These are phyloP conservation scores for Cygnus olor DNA, from an alignment of 2,797 vertebrate genomes.

Conservation along the genomic window DNA sequence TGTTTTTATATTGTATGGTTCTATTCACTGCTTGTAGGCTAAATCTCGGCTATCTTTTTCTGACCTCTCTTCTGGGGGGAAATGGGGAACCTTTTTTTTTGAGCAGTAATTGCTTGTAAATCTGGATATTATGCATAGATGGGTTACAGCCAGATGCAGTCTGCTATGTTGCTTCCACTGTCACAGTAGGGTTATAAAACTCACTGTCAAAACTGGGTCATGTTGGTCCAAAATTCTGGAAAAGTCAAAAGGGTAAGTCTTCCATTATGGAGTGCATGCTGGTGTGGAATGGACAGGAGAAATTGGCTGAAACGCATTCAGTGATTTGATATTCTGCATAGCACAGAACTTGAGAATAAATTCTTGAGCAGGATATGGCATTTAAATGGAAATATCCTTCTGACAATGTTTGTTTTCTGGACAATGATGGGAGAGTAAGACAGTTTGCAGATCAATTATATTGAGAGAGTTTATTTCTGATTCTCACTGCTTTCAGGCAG, in stretches of 20 bases:
- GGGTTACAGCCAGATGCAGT: not conserved
- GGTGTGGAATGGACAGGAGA: not conserved
- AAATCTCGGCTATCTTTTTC: not conserved
- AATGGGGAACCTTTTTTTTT: not conserved
- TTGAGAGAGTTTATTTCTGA: slow-evolving; percentile 26
- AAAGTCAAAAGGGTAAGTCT: not conserved
- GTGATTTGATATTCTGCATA: not conserved
- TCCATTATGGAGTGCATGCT: not conserved
- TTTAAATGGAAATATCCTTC: not conserved
- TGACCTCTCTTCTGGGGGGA: not conserved
- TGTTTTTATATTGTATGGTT: not conserved
- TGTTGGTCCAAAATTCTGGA: not conserved
- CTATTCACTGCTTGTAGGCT: not conserved
- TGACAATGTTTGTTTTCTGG: not conserved
- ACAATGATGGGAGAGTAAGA: not conserved
- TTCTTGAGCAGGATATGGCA: not conserved
- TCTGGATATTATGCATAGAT: not conserved
- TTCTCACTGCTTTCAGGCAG: slow-evolving; percentile 29
- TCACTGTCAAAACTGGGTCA: not conserved
- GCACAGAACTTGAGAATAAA: not conserved
- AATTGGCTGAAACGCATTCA: not conserved
- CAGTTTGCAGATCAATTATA: slow-evolving; percentile 9
- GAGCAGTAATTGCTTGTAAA: not conserved
- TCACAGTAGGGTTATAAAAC: not conserved
- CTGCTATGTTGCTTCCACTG: not conserved